Evolutionary conservation across 2,113 vertebrate genomes (phyloP).

Genomic region (Plecotus auritus): DNA sequence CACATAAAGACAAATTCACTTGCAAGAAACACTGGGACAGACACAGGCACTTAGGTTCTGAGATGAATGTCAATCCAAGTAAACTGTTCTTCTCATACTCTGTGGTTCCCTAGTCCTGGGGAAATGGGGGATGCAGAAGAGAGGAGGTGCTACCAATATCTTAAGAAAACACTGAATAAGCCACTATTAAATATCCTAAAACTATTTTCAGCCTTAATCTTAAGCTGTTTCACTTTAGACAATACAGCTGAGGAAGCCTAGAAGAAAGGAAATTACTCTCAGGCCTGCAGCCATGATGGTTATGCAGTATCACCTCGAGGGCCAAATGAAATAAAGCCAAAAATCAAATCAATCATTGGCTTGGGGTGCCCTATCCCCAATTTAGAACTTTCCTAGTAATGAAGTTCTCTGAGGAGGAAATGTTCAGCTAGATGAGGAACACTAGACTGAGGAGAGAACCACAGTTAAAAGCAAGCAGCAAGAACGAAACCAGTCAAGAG

Average conservation of each 20-base stretch:
- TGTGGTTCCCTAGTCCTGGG: background rate
- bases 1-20: background rate
- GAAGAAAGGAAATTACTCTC: conserved; percentile 37
- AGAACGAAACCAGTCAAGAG: conserved; percentile 50
- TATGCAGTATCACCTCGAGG: background rate
- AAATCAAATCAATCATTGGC: conserved; percentile 56
- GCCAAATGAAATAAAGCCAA: conserved; percentile 67
- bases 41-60: background rate
- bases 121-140: background rate
- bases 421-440: conserved; percentile 58
- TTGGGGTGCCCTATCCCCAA: conserved; percentile 40
- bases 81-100: background rate
- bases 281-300: background rate
- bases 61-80: background rate
- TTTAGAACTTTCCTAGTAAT: conserved; percentile 68
- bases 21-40: background rate
- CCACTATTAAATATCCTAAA: background rate
- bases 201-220: background rate
- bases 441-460: conserved; percentile 2
- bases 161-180: background rate
- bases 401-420: conserved; percentile 72
- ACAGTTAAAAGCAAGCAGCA: conserved; percentile 34
- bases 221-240: background rate
- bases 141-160: background rate
- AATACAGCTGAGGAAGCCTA: background rate